These are phyloP conservation scores for Temnothorax unifasciatus DNA, from an alignment of 2,888 invertebrate genomes.

Conservation along the genomic window DNA sequence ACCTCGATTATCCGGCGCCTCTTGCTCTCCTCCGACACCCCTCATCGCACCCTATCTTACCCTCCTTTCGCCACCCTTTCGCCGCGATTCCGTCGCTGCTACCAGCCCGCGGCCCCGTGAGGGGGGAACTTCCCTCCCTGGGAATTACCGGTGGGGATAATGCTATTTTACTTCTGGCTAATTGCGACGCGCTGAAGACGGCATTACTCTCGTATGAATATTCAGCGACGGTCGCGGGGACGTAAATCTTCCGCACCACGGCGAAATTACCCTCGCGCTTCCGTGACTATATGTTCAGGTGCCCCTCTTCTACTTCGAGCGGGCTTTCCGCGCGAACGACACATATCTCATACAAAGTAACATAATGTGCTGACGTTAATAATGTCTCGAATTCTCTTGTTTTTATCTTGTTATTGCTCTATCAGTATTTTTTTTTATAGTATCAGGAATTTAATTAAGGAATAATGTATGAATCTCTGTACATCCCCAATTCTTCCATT, in stretches of 20 bases:
- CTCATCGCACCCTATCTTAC: background rate
- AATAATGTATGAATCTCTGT: background rate
- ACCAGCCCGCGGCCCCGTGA: background rate
- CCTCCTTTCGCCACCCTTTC: background rate
- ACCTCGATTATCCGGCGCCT: slow-evolving; percentile 61
- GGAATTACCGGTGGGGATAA: slow-evolving; percentile 46
- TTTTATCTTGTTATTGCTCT: background rate
- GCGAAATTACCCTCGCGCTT: slow-evolving; percentile 37
- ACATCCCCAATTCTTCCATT: background rate
- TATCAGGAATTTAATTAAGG: background rate
- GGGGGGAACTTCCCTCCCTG: slow-evolving; percentile 20
- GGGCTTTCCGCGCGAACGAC: background rate
- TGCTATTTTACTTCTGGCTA: slow-evolving; percentile 49
- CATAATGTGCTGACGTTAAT: background rate
- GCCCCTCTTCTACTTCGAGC: background rate
- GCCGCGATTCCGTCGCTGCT: slow-evolving; percentile 45
- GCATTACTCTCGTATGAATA: slow-evolving; percentile 51
- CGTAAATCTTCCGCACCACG: slow-evolving; percentile 39
- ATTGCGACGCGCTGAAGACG: slow-evolving; percentile 52
- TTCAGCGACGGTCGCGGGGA: slow-evolving; percentile 34
- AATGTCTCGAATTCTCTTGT: background rate
- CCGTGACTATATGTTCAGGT: slow-evolving; percentile 21
- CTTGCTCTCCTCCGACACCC: slow-evolving; percentile 26
- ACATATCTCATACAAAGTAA: background rate
- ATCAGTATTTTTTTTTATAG: background rate